Conservation (phyloP, 2,888 invertebrate species). For the Volucella zonaria region DNA sequence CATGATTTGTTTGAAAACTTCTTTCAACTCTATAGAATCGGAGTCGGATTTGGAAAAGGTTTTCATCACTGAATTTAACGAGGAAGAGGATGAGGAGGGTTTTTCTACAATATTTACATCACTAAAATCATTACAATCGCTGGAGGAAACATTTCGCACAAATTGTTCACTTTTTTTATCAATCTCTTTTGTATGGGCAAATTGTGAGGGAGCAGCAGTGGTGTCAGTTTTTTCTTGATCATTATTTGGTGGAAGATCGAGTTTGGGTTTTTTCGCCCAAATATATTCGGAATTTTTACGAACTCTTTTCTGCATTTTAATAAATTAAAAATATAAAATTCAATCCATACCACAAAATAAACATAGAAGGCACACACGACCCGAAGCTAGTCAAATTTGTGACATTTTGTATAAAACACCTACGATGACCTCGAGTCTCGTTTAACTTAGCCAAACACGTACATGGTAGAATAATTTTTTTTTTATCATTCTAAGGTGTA, state of each 20-base stretch:
- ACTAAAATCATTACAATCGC: conserved; percentile 53
- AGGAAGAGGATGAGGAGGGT: conserved; percentile 9
- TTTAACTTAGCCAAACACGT: not conserved
- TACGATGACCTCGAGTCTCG: conserved; percentile 45
- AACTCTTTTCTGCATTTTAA: conserved; percentile 69
- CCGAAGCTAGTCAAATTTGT: conserved; percentile 50
- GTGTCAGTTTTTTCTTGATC: conserved; percentile 47
- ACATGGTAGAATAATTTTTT: not conserved
- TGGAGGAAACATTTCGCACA: conserved; percentile 30
- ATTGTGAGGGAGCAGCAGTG: conserved; percentile 43
- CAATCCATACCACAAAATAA: conserved; percentile 59
- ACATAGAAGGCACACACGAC: conserved; percentile 47
- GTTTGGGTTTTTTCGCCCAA: conserved; percentile 61
- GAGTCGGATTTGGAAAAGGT: conserved; percentile 48
- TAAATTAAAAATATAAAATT: conserved; percentile 44
- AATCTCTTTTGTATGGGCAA: conserved; percentile 48
- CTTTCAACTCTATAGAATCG: conserved; percentile 53
- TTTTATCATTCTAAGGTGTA: too few species aligned
- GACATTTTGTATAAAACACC: conserved; percentile 37
- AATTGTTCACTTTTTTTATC: conserved; percentile 58
- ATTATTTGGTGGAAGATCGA: conserved; percentile 47
- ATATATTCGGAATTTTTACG: conserved; percentile 68
- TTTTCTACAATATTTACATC: conserved; percentile 64
- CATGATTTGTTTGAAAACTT: conserved; percentile 44
- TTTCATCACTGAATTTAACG: conserved; percentile 51